Percentiles rank a stretch among this genome's conserved stretches.
These are phyloP conservation scores for Mormyrops attenuatus DNA, from an alignment of 2,797 vertebrate genomes.

Conservation along the genomic window DNA sequence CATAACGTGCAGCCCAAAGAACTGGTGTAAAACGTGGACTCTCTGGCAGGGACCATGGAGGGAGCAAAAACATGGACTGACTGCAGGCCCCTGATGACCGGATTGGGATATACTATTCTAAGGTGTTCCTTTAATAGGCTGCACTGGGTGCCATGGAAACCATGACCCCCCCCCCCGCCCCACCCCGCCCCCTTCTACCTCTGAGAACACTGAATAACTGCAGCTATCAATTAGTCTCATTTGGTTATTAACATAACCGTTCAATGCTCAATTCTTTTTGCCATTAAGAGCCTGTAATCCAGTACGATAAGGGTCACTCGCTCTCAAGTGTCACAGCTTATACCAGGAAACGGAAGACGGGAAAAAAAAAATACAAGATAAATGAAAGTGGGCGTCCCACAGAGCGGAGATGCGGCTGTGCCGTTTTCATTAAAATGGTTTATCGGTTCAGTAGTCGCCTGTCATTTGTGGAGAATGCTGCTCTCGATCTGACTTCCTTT, in stretches of 20 bases:
- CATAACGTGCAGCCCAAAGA: not conserved
- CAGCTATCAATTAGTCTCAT: conserved; percentile 62
- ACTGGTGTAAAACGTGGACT: not conserved
- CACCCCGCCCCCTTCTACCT: not conserved
- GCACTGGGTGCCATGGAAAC: not conserved
- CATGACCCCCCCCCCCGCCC: not conserved
- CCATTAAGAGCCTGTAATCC: conserved; percentile 66
- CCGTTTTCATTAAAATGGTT: conserved; percentile 83
- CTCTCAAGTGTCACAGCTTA: conserved; percentile 66
- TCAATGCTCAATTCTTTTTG: conserved; percentile 68
- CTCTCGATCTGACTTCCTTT: conserved; percentile 53
- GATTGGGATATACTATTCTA: not conserved
- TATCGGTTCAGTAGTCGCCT: conserved; percentile 76
- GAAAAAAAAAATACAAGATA: conserved; percentile 3
- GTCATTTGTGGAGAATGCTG: conserved; percentile 58
- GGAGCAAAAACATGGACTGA: not conserved
- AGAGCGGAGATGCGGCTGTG: conserved; percentile 62
- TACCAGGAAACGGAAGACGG: conserved; percentile 35
- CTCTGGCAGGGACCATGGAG: not conserved
- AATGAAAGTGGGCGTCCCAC: conserved; percentile 60
- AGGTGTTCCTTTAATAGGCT: not conserved
- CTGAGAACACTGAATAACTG: not conserved
- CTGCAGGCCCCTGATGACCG: not conserved
- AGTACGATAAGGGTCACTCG: conserved; percentile 74
- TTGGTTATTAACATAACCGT: conserved; percentile 61